Percentiles rank a stretch among this genome's conserved stretches.
phyloP scores from a whole-genome alignment of 2,113 vertebrate species.

The Lophius piscatorius region DNA sequence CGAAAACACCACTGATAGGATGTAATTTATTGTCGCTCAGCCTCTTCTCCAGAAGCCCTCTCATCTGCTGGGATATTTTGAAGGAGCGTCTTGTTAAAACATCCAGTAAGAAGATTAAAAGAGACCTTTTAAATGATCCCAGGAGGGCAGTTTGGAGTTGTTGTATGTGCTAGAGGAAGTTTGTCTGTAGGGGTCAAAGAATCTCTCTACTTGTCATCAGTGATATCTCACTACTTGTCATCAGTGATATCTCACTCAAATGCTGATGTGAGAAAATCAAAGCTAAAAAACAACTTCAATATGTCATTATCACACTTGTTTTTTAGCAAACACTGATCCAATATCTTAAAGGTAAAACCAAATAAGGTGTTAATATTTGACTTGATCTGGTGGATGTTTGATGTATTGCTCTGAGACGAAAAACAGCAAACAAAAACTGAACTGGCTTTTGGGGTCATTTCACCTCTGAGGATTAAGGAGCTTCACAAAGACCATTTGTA shows the following conservation, averaged over 20 bases:
- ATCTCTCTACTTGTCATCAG: no score
- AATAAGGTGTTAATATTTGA: slow-evolving; percentile 1
- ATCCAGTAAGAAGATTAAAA: slow-evolving; percentile 27
- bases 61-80: slow-evolving; percentile 29
- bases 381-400: slow-evolving; percentile 34
- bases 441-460: slow-evolving; percentile 73
- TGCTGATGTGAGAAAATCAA: no score
- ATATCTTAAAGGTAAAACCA: not conserved
- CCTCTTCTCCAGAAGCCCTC: slow-evolving; percentile 25
- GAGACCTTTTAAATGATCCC: slow-evolving; percentile 13
- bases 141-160: not conserved
- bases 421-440: slow-evolving; percentile 39
- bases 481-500: slow-evolving; percentile 51
- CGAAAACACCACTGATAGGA: slow-evolving; percentile 58
- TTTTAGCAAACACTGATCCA: no score
- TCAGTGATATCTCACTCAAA: no score
- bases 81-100: slow-evolving; percentile 37
- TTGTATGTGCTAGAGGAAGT: no score
- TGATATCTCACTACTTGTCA: no score
- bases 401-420: slow-evolving; percentile 31
- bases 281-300: no score
- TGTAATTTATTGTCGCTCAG: slow-evolving; percentile 39
- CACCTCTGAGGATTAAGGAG: slow-evolving; percentile 62
- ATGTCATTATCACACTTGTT: no score
- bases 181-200: no score